Conservation (phyloP, 2,797 vertebrate genomes). For the Microcaecilia unicolor region DNA sequence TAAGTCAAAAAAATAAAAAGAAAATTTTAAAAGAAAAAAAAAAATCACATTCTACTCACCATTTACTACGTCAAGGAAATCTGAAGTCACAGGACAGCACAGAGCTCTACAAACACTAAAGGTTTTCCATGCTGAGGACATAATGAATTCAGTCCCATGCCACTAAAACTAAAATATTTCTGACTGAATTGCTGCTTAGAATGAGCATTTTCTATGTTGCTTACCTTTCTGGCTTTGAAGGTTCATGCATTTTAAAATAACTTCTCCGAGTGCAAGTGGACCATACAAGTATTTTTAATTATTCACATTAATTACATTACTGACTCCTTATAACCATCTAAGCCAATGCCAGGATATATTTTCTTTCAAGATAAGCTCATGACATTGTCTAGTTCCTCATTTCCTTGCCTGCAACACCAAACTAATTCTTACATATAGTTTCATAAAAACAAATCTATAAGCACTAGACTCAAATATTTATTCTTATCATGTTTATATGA, state of each 20-base stretch:
- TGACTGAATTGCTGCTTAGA: conserved; percentile 24
- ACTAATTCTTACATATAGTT: background rate
- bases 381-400: background rate
- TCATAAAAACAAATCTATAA: conserved; percentile 3
- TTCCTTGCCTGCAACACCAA: conserved; percentile 4
- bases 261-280: conserved; percentile 30
- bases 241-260: conserved; percentile 19
- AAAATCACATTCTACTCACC: too few relatives aligned
- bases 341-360: background rate
- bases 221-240: conserved; percentile 11
- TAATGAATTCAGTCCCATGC: conserved; percentile 41
- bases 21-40: too few relatives aligned
- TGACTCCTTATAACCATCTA: conserved; percentile 12
- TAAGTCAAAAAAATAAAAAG: too few relatives aligned
- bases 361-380: too few relatives aligned
- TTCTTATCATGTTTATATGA: conserved; percentile 1
- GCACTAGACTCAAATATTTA: background rate
- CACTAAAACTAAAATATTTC: conserved; percentile 39
- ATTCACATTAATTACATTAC: conserved; percentile 22
- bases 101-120: conserved; percentile 23
- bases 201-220: background rate
- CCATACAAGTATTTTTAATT: conserved; percentile 23
- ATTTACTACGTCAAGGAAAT: background rate
- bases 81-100: conserved; percentile 11
- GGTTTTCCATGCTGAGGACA: conserved; percentile 37